These are phyloP conservation scores for Mimachlamys varia DNA, from an alignment of 2,888 invertebrate species.

Conservation along the genomic window DNA sequence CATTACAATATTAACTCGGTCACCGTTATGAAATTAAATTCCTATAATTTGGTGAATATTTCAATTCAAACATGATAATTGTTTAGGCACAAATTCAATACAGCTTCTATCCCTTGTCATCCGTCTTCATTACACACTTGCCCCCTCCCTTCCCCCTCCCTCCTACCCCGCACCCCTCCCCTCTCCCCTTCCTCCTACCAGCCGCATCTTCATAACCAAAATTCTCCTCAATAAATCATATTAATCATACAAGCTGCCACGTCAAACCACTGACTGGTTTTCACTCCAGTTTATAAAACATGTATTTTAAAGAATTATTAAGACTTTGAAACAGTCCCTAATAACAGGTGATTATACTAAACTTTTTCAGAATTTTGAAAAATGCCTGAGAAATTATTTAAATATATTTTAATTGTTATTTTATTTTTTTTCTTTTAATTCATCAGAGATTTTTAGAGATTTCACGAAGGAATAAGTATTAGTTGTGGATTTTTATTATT, in stretches of 20 bases:
- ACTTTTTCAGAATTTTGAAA: too few relatives aligned
- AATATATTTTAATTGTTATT: background rate
- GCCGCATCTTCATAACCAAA: background rate
- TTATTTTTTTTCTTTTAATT: too few relatives aligned
- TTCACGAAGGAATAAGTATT: too few relatives aligned
- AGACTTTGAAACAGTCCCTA: too few relatives aligned
- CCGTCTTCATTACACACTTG: background rate
- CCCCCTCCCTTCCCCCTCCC: too few relatives aligned
- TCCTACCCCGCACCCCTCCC: too few relatives aligned
- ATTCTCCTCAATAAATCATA: background rate
- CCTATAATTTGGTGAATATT: background rate
- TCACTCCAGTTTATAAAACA: too few relatives aligned
- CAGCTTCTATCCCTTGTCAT: background rate
- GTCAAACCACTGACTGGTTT: too few relatives aligned
- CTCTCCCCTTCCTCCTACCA: too few relatives aligned
- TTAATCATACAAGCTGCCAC: background rate
- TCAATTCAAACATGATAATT: background rate
- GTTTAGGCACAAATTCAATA: background rate
- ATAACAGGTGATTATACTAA: too few relatives aligned
- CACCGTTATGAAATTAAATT: slow-evolving; percentile 18
- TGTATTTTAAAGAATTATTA: too few relatives aligned
- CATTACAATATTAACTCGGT: background rate
- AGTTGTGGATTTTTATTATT: background rate
- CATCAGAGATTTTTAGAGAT: too few relatives aligned
- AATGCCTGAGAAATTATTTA: background rate